Evolutionary conservation across 2,113 vertebrate genomes (phyloP).

Genomic region (Candoia aspera): DNA sequence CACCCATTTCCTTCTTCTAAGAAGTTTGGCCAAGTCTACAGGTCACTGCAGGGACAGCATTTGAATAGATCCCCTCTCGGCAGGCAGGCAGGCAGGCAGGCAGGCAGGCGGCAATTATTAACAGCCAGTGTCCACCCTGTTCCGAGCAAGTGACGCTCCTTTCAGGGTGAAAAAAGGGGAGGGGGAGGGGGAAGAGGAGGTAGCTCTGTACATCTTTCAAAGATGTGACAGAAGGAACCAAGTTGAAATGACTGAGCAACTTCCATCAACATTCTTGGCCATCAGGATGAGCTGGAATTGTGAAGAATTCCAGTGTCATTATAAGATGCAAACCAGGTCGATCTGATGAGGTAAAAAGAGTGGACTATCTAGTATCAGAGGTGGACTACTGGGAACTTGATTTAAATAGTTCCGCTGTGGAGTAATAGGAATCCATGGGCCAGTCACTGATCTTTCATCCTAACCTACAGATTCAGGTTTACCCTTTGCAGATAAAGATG

Average conservation of each 20-base stretch:
- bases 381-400: neutral
- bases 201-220: neutral
- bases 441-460: neutral
- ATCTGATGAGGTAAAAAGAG: neutral
- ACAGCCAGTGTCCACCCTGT: neutral
- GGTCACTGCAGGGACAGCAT: neutral
- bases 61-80: neutral
- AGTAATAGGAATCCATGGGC: neutral
- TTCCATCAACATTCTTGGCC: neutral
- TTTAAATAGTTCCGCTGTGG: neutral
- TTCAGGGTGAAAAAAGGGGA: neutral
- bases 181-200: neutral
- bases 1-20: neutral
- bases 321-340: neutral
- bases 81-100: neutral
- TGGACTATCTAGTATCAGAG: neutral
- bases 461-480: neutral
- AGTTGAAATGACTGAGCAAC: neutral
- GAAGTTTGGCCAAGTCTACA: slow-evolving; percentile 25
- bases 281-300: neutral
- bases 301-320: too few relatives aligned
- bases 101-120: slow-evolving; percentile 13
- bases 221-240: neutral
- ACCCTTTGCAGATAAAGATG: neutral
- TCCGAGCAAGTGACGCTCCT: neutral